Evolutionary conservation across 1,140 invertebrate species (phyloP).

Genomic region (Arion vulgaris): DNA sequence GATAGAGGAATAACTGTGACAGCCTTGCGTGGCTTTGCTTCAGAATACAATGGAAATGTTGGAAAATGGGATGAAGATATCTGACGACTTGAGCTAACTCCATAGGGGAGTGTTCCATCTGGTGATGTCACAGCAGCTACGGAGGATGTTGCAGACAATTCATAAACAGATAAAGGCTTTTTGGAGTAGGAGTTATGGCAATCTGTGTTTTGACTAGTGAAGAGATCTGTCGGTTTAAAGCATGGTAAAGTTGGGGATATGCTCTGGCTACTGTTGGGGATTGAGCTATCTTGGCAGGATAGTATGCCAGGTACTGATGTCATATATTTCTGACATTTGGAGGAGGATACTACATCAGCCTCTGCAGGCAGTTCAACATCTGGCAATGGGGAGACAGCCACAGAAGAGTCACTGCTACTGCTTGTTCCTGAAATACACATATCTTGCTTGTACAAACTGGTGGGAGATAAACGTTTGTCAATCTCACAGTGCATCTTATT

Average conservation of each 20-base stretch:
- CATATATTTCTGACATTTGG: neutral
- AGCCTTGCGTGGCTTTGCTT: neutral
- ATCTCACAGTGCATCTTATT: neutral
- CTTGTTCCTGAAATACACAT: neutral
- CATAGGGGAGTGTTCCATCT: neutral
- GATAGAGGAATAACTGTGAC: neutral
- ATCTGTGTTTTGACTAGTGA: neutral
- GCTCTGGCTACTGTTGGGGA: neutral
- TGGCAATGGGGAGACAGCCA: conserved; percentile 13
- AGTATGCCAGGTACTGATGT: neutral
- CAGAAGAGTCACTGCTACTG: neutral
- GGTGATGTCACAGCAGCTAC: neutral
- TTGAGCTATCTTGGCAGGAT: neutral
- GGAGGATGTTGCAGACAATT: neutral
- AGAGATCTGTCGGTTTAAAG: neutral
- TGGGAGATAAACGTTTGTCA: neutral
- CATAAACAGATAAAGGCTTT: neutral
- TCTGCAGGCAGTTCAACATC: conserved; percentile 14
- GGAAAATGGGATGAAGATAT: neutral
- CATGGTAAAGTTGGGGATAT: neutral
- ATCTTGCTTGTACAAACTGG: neutral
- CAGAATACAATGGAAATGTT: neutral
- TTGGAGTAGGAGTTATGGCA: neutral
- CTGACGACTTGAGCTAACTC: neutral
- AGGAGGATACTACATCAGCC: neutral